These are phyloP conservation scores for Pentalonia nigronervosa DNA, from an alignment of 1,140 invertebrate genomes.

Conservation along the genomic window DNA sequence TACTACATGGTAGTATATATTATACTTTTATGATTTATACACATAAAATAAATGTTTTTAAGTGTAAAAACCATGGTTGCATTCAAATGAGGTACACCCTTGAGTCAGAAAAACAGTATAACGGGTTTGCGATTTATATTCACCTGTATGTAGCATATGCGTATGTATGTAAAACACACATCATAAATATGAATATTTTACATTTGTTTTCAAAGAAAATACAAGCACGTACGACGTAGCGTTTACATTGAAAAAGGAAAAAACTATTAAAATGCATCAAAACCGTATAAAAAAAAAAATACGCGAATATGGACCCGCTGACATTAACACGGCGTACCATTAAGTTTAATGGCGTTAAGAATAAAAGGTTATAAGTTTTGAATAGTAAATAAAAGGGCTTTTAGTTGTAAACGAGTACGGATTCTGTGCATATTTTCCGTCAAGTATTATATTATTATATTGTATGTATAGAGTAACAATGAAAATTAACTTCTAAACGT, in stretches of 20 bases:
- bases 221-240: background rate
- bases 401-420: background rate
- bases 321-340: conserved; percentile 17
- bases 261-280: conserved; percentile 36
- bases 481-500: conserved; percentile 19
- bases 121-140: background rate
- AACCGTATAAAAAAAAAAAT: conserved; percentile 14
- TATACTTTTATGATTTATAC: background rate
- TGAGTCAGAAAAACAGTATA: background rate
- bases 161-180: background rate
- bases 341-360: conserved; percentile 37
- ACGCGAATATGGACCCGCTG: background rate
- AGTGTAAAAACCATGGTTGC: background rate
- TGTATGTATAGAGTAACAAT: background rate
- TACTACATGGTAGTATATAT: background rate
- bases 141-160: background rate
- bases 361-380: conserved; percentile 36
- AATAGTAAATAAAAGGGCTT: conserved; percentile 17
- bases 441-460: background rate
- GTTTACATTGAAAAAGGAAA: conserved; percentile 28
- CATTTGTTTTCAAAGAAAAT: conserved; percentile 28
- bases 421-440: conserved; percentile 5
- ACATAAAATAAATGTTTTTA: background rate
- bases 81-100: background rate
- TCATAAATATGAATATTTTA: conserved; percentile 32